Evolutionary conservation across 1,140 invertebrate species (phyloP).

Genomic region (Drosophila yakuba): DNA sequence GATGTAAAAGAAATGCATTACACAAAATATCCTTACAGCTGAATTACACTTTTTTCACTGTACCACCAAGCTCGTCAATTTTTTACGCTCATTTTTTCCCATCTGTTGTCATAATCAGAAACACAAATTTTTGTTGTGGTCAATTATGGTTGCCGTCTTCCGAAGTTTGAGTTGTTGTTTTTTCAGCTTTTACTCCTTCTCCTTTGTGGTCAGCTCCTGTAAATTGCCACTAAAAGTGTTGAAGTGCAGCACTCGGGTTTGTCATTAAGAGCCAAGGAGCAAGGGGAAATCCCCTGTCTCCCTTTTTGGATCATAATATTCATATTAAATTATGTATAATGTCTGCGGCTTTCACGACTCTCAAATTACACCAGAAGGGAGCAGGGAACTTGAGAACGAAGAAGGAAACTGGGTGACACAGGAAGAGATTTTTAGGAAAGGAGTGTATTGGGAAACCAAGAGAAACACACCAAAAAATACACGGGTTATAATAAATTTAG

Average conservation of each 20-base stretch:
- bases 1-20: not conserved
- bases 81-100: constrained; percentile 7
- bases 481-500: too few relatives aligned
- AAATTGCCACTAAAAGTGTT: constrained; percentile 83
- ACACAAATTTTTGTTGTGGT: constrained; percentile 64
- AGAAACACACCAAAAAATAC: not conserved
- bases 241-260: constrained; percentile 72
- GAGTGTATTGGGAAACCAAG: constrained; percentile 14
- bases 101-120: constrained; percentile 63
- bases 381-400: constrained; percentile 15
- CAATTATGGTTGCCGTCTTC: constrained; percentile 57
- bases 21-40: not conserved
- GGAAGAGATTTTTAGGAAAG: constrained; percentile 11
- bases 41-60: constrained; percentile 6
- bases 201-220: constrained; percentile 77
- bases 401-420: constrained; percentile 6
- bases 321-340: constrained; percentile 80
- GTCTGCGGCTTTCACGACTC: constrained; percentile 75
- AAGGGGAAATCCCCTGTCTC: not conserved
- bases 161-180: constrained; percentile 10
- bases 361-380: constrained; percentile 68
- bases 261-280: constrained; percentile 57
- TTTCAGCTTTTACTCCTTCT: constrained; percentile 1
- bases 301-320: constrained; percentile 67
- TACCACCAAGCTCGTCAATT: not conserved